Conservation (phyloP, 1,140 invertebrate species). For the Ooceraea biroi region DNA sequence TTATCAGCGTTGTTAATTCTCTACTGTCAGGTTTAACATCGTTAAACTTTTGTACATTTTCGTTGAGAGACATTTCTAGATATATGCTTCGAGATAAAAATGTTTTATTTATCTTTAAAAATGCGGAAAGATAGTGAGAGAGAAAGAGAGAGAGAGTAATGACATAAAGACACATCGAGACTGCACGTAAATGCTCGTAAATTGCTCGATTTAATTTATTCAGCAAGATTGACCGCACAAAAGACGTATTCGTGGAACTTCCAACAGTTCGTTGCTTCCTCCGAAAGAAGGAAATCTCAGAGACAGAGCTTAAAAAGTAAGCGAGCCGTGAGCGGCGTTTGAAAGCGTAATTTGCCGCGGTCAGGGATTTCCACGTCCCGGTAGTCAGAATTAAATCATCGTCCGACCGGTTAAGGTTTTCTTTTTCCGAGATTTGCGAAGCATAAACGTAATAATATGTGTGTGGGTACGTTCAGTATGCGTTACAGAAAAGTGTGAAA, state of each 20-base stretch:
- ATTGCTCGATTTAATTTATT: conserved; percentile 35
- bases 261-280: conserved; percentile 5
- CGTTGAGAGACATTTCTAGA: not conserved
- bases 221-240: not conserved
- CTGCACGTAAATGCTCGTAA: conserved; percentile 6
- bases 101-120: not conserved
- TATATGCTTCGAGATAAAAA: not conserved
- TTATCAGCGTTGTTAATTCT: not conserved
- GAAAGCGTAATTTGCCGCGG: conserved; percentile 24
- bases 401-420: conserved; percentile 21
- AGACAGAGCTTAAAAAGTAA: conserved; percentile 27
- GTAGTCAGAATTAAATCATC: conserved; percentile 39
- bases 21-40: not conserved
- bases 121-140: not conserved
- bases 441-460: conserved; percentile 13
- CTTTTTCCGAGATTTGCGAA: conserved; percentile 8
- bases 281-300: not conserved
- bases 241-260: not conserved
- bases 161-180: not conserved
- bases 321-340: conserved; percentile 17
- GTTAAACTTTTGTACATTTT: not conserved
- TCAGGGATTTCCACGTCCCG: conserved; percentile 32
- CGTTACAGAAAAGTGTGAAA: conserved; percentile 12
- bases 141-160: not conserved
- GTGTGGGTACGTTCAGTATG: not conserved